Percentiles rank a stretch among this genome's conserved stretches.
phyloP scores from a whole-genome alignment of 2,113 vertebrate genomes.

The Reinhardtius hippoglossoides region DNA sequence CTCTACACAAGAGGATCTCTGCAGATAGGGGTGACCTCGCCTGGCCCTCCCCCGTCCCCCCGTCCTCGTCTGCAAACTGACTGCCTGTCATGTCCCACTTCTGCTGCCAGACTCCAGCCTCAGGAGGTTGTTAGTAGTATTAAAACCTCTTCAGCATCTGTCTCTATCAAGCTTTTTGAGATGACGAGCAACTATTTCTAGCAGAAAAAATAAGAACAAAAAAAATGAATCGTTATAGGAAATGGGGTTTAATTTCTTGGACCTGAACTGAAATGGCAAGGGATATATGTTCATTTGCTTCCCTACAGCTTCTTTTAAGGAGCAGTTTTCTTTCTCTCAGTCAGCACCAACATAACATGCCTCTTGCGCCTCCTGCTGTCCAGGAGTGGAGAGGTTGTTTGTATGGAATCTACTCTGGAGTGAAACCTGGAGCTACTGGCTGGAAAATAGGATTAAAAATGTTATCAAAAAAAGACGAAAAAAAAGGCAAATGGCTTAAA shows the following conservation, averaged over 20 bases:
- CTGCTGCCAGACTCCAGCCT: slow-evolving; percentile 68
- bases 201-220: slow-evolving; percentile 56
- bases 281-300: slow-evolving; percentile 67
- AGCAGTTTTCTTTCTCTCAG: slow-evolving; percentile 57
- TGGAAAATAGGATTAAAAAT: slow-evolving; percentile 58
- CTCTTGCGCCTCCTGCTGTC: slow-evolving; percentile 72
- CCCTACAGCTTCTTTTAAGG: slow-evolving; percentile 61
- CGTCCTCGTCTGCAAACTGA: slow-evolving; percentile 56
- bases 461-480: slow-evolving; percentile 45
- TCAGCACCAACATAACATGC: slow-evolving; percentile 58
- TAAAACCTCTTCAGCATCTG: slow-evolving; percentile 46
- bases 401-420: slow-evolving; percentile 64
- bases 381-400: slow-evolving; percentile 67
- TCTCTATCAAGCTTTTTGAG: slow-evolving; percentile 52
- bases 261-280: slow-evolving; percentile 72
- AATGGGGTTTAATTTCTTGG: slow-evolving; percentile 64
- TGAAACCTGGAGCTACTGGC: slow-evolving; percentile 72
- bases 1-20: slow-evolving; percentile 89
- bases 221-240: slow-evolving; percentile 49
- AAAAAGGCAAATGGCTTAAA: slow-evolving; percentile 51
- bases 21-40: slow-evolving; percentile 87
- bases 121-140: slow-evolving; percentile 66
- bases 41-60: not conserved
- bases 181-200: slow-evolving; percentile 68
- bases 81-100: slow-evolving; percentile 59